Evolutionary conservation across 2,888 invertebrate species (phyloP), one percentile per base, ranked within the genome.

Genomic region (Peribatodes rhomboidaria): DNA sequence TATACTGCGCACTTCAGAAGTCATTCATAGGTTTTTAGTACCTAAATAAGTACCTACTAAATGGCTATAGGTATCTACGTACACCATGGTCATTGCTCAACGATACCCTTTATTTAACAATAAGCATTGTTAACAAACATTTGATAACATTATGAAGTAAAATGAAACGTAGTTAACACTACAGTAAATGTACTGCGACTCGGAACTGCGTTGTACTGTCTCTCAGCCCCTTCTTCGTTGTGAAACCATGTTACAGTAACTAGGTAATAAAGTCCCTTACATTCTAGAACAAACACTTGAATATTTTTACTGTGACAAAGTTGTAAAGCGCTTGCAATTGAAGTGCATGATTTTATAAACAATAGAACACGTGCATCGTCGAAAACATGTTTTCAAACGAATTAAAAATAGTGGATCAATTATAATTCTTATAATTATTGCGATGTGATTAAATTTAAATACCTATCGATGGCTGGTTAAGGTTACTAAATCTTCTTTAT

Each of bases 301-400:
- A 1, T 14, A 1, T 53, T 14, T 10, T 31, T 10, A 56, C 18
- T 46, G 18, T 11, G 56, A 56, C 56, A 52, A 7, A n/a, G 61
- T 22, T 47, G 13, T 42, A 13, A 27, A 35, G 14, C 0, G 35
- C 9, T 1, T 27, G 39, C 2, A n/a, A 27, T 13, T 61, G 41
- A 16, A 55, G 14, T 20, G 20, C 11, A 33, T 47, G 22, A 35
- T 50, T 47, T 41, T 31, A 22, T 44, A 62, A 56, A 56, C 62
- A 62, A 44, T 62, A 20, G 50, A 33, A 35, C 62, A 62, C 62
- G 62, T 62, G 62, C 33, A 44, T 27, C 13, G 31, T 50, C 44
- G 33, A 50, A 61, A 62, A 62, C 56, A 52, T 56, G 56, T 62
- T 62, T 61, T 56, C 35, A 49, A 16, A 4, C 0, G 42, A 50